Base-by-base conservation (phyloP, 2,888 invertebrate genomes). In the Autographa gamma region DNA sequence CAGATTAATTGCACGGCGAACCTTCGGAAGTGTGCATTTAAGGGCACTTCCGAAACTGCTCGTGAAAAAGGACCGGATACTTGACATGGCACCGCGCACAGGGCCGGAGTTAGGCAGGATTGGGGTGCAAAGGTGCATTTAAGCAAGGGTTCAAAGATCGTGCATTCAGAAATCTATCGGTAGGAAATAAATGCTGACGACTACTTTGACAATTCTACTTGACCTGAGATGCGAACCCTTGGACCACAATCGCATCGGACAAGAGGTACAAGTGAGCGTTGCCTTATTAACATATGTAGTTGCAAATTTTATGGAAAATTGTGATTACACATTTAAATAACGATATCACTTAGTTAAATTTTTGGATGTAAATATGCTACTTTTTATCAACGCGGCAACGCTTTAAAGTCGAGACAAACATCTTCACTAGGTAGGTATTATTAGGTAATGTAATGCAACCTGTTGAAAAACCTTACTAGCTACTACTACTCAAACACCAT, bases 21-120 rank as follows among this genome's bases (percentile, higher is more conserved):
- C 60, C 62, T 63, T 41, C 18, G 43, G 54, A 63, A 54, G 65
- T 56, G 70, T 63, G 62, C 62, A 63, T 52, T 63, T 71, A 63
- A 71, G 68, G 48, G 63, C 54, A 58, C 73, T 71, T 66, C 61
- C 60, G 16, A 68, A 66, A 68, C 73, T 73, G 31, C 48, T 34
- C 59, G 38, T 38, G 31, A 63, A 66, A 69, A 60, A 48, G 56
- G 63, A 63, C 19, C 25, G 56, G 63, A 61, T 66, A 62, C 64
- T 70, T 67, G 60, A 69, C 48, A 34, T 43, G 60, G 64, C 52
- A 19, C 38, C 48, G 31, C 16, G 8, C n/a, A 48, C 69, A 73
- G 66, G 69, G 41, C 25, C 48, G 68, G 68, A 34, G 31, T 38
- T 13, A 9, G 11, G 19, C 11, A n/a, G 7, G 48, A 7, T 7